These are phyloP conservation scores for Allacma fusca DNA, from an alignment of 2,888 invertebrate species.

Conservation along the genomic window DNA sequence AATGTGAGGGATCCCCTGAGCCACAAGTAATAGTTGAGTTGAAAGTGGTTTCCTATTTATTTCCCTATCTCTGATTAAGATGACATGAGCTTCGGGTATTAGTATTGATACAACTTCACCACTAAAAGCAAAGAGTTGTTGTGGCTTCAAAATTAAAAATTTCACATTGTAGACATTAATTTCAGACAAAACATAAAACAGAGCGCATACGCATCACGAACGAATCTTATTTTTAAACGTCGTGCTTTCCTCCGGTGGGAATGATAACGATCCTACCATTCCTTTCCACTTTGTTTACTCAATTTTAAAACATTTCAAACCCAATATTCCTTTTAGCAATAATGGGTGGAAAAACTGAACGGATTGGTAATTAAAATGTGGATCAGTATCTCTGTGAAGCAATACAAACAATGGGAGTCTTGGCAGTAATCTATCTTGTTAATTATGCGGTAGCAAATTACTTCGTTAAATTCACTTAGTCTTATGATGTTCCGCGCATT, in stretches of 20 bases:
- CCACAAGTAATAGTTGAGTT: background rate
- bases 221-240: too few relatives aligned
- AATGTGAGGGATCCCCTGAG: background rate
- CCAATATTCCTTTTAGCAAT: background rate
- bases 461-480: background rate
- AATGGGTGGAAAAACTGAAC: background rate
- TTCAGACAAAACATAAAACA: background rate
- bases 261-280: too few relatives aligned
- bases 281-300: too few relatives aligned
- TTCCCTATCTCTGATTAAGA: background rate
- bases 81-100: background rate
- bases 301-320: background rate
- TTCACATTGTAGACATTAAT: too few relatives aligned
- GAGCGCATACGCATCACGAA: too few relatives aligned
- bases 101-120: background rate
- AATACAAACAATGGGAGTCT: background rate
- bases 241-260: too few relatives aligned
- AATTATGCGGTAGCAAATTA: background rate
- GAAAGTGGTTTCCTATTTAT: slow-evolving; percentile 23
- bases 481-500: background rate
- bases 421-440: background rate
- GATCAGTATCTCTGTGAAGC: background rate
- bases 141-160: too few relatives aligned
- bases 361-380: background rate
- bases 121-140: background rate